Evolutionary conservation across 2,888 invertebrate species (phyloP), one percentile per base, ranked within the genome.

Genomic region (Pollenia angustigena): DNA sequence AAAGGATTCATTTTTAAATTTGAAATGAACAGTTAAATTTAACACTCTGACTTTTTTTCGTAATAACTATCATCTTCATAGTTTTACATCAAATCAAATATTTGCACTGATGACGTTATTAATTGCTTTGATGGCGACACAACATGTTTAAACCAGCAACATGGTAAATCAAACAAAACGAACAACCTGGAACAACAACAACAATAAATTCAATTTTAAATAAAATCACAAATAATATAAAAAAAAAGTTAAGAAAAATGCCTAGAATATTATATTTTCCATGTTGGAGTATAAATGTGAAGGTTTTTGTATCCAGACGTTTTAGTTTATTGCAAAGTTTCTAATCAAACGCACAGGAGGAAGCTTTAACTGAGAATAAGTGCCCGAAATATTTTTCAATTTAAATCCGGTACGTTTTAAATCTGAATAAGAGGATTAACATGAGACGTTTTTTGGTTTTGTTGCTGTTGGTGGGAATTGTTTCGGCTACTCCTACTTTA

Each of bases 401-500:
- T 46, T 32, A 83, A 60, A 74, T 87, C 76, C 83, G 81, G 72
- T 78, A 66, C 76, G 76, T 18, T 66, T 16, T 16, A 58, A 44
- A 12, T 12, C 50, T 56, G 10, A n/a, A 40, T 42, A 60, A 74
- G 58, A n/a, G 68, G 14, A 58, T 46, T 60, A 80, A 18, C 64
- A 87, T 87, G 87, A 84, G 75, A 78, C 60, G 69, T 46, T 58
- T 84, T 54, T 4, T 74, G 44, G 83, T 52, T 11, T 68, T 78
- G 58, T 74, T 68, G 32, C 66, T 71, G 50, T 60, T 74, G n/a
- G 64, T 74, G 60, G 85, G 56, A 71, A 85, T 23, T 56, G 85
- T 40, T 23, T 80, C 71, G 18, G 85, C 58, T 83, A 85, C 88
- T 40, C 85, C 88, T 40, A 89, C 89, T 60, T 75, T 89, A 8